Percentiles rank a stretch among this genome's conserved stretches.
phyloP scores from a whole-genome alignment of 2,888 invertebrate species.

The Strigamia crassipes region DNA sequence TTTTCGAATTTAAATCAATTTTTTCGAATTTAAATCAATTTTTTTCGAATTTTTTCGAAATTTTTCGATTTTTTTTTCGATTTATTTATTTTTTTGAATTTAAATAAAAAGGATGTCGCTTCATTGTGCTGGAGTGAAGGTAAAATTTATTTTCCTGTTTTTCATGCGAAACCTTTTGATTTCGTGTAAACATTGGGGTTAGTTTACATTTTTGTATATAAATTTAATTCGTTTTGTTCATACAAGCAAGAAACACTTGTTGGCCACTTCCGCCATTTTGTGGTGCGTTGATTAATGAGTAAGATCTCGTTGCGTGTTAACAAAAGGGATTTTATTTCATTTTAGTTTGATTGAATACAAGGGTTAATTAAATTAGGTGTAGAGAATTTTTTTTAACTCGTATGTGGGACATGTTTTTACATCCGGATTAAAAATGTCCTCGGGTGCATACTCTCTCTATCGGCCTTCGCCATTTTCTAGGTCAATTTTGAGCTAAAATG shows the following conservation, averaged over 20 bases:
- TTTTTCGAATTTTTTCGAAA: neutral
- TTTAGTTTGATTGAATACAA: too few relatives aligned
- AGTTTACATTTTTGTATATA: neutral
- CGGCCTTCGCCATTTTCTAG: neutral
- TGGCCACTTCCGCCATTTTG: neutral
- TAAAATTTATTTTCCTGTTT: neutral
- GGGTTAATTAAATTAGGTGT: too few relatives aligned
- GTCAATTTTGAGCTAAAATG: neutral
- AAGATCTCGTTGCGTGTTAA: too few relatives aligned
- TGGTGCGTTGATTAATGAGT: neutral
- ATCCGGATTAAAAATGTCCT: neutral
- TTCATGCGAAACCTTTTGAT: neutral
- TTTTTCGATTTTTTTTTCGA: too few relatives aligned
- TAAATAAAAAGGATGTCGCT: neutral
- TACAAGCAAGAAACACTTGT: neutral
- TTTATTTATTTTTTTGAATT: too few relatives aligned
- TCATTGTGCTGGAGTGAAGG: neutral
- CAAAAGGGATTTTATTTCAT: too few relatives aligned
- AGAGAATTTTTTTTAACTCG: too few relatives aligned
- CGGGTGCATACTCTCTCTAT: neutral
- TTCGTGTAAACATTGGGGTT: too few relatives aligned
- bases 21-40: neutral
- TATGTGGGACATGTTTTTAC: neutral
- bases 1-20: neutral
- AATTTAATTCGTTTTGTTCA: neutral